phyloP scores from a whole-genome alignment of 2,888 invertebrate genomes.

The Bimastos eiseni region DNA sequence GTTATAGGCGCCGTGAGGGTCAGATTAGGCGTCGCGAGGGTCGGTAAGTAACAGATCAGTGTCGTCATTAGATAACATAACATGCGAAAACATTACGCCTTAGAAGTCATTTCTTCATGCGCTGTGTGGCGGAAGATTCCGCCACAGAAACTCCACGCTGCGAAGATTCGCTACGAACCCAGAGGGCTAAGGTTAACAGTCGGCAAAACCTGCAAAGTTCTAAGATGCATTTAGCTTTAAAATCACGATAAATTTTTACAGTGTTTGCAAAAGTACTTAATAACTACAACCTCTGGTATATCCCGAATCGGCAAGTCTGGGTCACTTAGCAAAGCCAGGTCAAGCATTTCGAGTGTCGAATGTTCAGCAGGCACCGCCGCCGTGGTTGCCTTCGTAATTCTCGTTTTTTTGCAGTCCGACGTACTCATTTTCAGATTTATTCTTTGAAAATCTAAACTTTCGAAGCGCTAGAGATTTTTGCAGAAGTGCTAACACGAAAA shows the following conservation, averaged over 20 bases:
- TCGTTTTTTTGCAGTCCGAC: not conserved
- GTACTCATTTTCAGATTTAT: conserved; percentile 1
- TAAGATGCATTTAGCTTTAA: not conserved
- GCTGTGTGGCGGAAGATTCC: too few species aligned
- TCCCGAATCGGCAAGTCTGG: conserved; percentile 21
- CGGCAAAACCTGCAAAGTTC: not conserved
- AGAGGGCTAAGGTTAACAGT: not conserved
- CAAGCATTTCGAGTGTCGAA: conserved; percentile 17
- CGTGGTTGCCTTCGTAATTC: not conserved
- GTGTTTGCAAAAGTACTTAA: not conserved
- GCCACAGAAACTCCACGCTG: too few species aligned
- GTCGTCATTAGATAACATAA: too few species aligned
- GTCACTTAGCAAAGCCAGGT: conserved; percentile 14
- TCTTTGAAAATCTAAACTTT: conserved; percentile 10
- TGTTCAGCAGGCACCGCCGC: not conserved
- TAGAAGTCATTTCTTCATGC: too few species aligned
- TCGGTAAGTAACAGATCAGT: too few species aligned
- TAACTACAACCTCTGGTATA: not conserved
- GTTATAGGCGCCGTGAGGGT: too few species aligned
- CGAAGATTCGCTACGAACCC: too few species aligned
- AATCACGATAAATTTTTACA: not conserved
- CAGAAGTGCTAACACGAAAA: conserved; percentile 13
- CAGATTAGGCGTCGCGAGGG: too few species aligned
- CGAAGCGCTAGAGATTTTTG: conserved; percentile 13
- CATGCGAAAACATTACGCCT: too few species aligned